Percentiles rank a stretch among this genome's conserved stretches.
phyloP scores from a whole-genome alignment of 2,888 invertebrate species.

The Machimus rusticus region DNA sequence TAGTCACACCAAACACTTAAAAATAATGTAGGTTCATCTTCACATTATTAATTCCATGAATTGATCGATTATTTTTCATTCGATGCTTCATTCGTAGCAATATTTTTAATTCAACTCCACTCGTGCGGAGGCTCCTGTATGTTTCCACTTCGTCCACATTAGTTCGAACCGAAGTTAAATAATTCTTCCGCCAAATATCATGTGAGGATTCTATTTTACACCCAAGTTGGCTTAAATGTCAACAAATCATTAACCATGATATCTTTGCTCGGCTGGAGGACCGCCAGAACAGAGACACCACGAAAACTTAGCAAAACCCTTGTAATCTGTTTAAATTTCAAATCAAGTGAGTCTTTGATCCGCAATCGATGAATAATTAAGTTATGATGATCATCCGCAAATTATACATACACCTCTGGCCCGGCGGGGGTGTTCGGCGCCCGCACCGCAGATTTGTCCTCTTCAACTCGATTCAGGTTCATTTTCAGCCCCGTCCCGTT shows the following conservation, averaged over 20 bases:
- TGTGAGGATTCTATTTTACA: constrained; percentile 4
- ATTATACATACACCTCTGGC: background rate
- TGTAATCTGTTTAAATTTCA: constrained; percentile 28
- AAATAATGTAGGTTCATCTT: too few species aligned
- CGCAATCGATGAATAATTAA: constrained; percentile 39
- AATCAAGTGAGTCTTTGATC: constrained; percentile 36
- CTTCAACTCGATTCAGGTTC: background rate
- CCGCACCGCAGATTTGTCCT: background rate
- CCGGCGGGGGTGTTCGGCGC: background rate
- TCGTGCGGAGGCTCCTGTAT: too few species aligned
- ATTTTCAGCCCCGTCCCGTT: background rate
- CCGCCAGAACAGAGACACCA: background rate
- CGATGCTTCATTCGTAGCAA: too few species aligned
- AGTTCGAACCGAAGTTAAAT: background rate
- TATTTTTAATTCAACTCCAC: too few species aligned
- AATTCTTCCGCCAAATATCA: background rate
- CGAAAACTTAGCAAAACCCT: background rate
- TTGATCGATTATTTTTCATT: too few species aligned
- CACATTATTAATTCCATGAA: too few species aligned
- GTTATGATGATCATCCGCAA: constrained; percentile 32
- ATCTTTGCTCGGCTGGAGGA: background rate
- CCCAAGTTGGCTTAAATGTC: constrained; percentile 6
- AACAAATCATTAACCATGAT: constrained; percentile 23
- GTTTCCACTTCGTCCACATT: background rate
- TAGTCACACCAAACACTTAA: too few species aligned